Evolutionary conservation across 2,113 vertebrate species (phyloP), one percentile per base, ranked within the genome.

Genomic region (Xiphias gladius): DNA sequence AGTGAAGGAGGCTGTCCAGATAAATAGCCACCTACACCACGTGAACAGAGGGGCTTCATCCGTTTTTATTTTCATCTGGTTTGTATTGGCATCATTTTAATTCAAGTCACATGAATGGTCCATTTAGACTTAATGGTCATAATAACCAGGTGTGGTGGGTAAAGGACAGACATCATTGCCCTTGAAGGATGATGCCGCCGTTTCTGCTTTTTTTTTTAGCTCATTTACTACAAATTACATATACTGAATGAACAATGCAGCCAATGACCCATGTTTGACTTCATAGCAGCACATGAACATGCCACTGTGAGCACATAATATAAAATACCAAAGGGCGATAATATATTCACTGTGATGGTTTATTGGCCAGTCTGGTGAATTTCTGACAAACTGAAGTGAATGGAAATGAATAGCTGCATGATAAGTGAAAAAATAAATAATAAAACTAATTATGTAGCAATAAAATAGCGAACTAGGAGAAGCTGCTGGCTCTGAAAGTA

Each of bases 101-200:
- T 81, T 86, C 70, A 75, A 62, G 61, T 83, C 83, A 81, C 80
- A 73, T 1, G 17, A 74, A 59, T 6, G 28, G 30, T 12, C 24
- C 61, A 72, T 80, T 79, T 76, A 70, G 70, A 46, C 17, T 59
- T 55, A 67, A 87, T 71, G 17, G 7, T 57, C 22, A 78, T 62
- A 68, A 67, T 76, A 79, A 77, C n/a, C 65, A 84, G 79, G 83
- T 83, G 73, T 83, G 32, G 65, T 19, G 12, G 32, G 5, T 57
- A 66, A 86, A 84, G 73, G 82, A 76, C 68, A 76, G 62, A 61
- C 59, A 50, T 61, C 41, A 26, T 48, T 74, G 57, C 71, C 74
- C 67, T 79, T 87, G 62, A 74, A 63, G 65, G 70, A 79, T 75
- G 64, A 35, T 26, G 62, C n/a, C 28, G 39, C 26, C 1, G n/a